Base-by-base conservation (phyloP, 2,888 invertebrate species). In the Deilephila elpenor region DNA sequence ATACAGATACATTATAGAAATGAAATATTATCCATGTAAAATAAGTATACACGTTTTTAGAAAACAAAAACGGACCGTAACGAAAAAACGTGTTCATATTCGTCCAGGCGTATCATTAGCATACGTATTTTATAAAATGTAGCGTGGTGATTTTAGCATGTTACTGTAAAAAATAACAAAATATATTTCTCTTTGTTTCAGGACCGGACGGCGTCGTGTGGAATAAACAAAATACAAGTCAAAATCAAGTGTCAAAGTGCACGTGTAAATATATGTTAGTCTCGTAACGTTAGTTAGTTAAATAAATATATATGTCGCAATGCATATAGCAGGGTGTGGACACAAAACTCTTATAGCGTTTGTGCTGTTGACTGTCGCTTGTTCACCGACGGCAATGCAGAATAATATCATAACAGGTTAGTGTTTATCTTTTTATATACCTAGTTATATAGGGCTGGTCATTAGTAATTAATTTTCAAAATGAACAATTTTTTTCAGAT, bases 301-400 rank as follows among this genome's bases (percentile, higher is more conserved):
- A 80, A 74, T 77, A 78, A 77, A 75, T 75, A 84, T 83, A 82
- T 75, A 84, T 83, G 81, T 88, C 90, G 89, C 86, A 88, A 93
- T 94, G 93, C 87, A 83, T 86, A 86, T 86, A 84, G 87, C 85
- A 83, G 84, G 85, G 86, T 87, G 87, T 83, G 79, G 85, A 75
- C 83, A 85, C 78, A 89, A 86, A 84, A 91, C 90, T 79, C 78
- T 92, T 77, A 80, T 89, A 78, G 87, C 88, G 73, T 91, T 91
- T 79, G 78, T 91, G 64, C 78, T 92, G 77, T 83, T 93, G 71
- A 88, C 87, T 71, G 84, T 91, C 75, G 89, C 88, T 20, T 88
- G 87, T 59, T 87, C 91, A n/a, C 92, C 92, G 59, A 89, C 92
- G 73, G 92, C 93, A 6, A 92, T 92, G 44, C 90, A 90, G 79